Evolutionary conservation across 2,113 vertebrate species (phyloP).

Genomic region (Sphaerodactylus townsendi): DNA sequence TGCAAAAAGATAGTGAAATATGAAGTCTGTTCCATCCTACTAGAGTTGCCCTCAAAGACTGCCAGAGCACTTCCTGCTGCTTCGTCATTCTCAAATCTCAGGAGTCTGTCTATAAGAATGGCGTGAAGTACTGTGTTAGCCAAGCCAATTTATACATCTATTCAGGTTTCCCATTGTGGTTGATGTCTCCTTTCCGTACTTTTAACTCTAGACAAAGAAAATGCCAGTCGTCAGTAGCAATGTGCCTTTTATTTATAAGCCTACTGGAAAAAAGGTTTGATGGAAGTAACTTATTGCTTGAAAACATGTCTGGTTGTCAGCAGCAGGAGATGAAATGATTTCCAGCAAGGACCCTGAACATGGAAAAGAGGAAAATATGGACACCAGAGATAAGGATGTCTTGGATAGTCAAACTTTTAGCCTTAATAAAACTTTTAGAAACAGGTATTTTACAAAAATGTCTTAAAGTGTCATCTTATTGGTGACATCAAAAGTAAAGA

Average conservation of each 20-base stretch:
- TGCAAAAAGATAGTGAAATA: slow-evolving; percentile 85
- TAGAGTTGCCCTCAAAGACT: slow-evolving; percentile 31
- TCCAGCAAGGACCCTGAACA: not conserved
- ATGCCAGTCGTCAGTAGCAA: not conserved
- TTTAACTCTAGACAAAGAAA: slow-evolving; percentile 32
- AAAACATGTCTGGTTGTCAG: slow-evolving; percentile 56
- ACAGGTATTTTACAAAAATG: slow-evolving; percentile 15
- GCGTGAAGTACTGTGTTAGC: not conserved
- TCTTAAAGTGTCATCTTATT: not conserved
- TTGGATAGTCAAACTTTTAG: slow-evolving; percentile 2
- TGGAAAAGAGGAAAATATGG: not conserved
- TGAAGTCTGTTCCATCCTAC: slow-evolving; percentile 44
- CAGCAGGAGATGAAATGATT: slow-evolving; percentile 16
- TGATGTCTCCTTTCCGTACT: slow-evolving; percentile 18
- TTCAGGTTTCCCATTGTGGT: slow-evolving; percentile 44
- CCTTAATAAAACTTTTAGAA: slow-evolving; percentile 7
- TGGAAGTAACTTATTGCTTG: slow-evolving; percentile 56
- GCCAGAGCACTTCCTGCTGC: slow-evolving; percentile 38
- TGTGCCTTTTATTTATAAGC: slow-evolving; percentile 71
- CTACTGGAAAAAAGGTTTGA: slow-evolving; percentile 51
- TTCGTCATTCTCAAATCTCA: not conserved
- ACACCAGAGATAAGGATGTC: slow-evolving; percentile 13
- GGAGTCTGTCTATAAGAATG: slow-evolving; percentile 30
- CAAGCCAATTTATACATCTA: slow-evolving; percentile 34
- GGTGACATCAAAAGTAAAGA: not conserved